Percentiles rank a stretch among this genome's conserved stretches.
Evolutionary conservation across 2,113 vertebrate species (phyloP).

Genomic region (Excalfactoria chinensis): DNA sequence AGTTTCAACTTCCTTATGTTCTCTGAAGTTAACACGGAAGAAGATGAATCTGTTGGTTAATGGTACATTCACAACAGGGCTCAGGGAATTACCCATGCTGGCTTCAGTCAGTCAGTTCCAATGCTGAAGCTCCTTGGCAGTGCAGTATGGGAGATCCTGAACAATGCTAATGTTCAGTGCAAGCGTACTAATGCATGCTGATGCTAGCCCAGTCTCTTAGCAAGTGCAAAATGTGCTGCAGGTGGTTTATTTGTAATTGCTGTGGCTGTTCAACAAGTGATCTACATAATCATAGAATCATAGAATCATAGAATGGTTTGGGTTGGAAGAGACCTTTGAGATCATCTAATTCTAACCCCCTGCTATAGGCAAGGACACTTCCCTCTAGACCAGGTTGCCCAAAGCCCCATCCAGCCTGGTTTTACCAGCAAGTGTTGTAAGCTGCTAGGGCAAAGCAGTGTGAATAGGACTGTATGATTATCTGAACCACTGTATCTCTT

Average conservation of each 20-base stretch:
- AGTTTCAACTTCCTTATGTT: neutral
- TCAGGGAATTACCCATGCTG: neutral
- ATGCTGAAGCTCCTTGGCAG: neutral
- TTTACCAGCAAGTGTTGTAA: neutral
- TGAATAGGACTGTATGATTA: neutral
- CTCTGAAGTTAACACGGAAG: neutral
- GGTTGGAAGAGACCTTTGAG: no score
- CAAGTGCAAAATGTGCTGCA: neutral
- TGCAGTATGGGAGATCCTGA: neutral
- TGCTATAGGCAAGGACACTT: no score
- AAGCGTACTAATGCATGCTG: neutral
- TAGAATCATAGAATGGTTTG: no score
- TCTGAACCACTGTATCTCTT: neutral
- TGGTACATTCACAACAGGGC: neutral
- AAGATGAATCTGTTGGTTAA: neutral
- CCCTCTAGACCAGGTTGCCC: no score
- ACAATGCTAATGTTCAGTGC: neutral
- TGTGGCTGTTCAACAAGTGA: neutral
- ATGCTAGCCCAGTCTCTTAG: neutral
- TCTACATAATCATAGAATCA: no score
- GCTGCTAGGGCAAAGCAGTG: neutral
- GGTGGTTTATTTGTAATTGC: neutral
- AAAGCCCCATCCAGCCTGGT: no score
- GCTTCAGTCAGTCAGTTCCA: neutral
- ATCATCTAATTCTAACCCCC: no score